Percentiles rank a stretch among this genome's conserved stretches.
Evolutionary conservation across 2,113 vertebrate species (phyloP).

Genomic region (Pelecanus crispus): DNA sequence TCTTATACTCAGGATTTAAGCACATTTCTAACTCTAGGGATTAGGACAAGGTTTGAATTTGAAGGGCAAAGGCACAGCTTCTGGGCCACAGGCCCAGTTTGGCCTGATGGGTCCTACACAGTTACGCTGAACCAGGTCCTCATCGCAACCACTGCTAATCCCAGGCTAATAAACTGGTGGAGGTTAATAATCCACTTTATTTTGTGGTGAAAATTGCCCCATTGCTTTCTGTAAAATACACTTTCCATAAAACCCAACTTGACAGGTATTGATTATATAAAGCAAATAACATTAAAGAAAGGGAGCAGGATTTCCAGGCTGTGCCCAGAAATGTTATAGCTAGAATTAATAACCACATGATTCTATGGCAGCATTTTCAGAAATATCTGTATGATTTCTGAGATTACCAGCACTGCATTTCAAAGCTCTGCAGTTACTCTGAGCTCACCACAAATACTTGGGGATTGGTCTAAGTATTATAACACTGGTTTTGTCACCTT

Average conservation of each 20-base stretch:
- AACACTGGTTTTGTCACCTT: background rate
- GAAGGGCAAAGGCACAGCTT: background rate
- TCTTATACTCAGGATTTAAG: background rate
- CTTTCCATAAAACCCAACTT: background rate
- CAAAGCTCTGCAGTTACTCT: background rate
- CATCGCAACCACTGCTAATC: background rate
- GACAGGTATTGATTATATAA: background rate
- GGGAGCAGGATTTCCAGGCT: background rate
- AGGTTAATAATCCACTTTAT: background rate
- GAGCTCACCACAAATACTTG: background rate
- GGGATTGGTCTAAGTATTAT: background rate
- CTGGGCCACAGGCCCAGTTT: background rate
- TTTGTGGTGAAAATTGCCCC: background rate
- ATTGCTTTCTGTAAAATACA: background rate
- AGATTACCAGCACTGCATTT: background rate
- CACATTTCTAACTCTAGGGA: background rate
- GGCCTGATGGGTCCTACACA: fast-evolving
- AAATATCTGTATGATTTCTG: background rate
- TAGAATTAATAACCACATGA: background rate
- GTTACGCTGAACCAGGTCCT: background rate
- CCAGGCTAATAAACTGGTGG: background rate
- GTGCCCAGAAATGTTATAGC: background rate
- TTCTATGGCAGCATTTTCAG: background rate
- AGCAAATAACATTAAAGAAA: background rate
- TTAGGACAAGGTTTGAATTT: background rate